Conservation (phyloP, 2,797 vertebrate species). For the Rachycentron canadum region DNA sequence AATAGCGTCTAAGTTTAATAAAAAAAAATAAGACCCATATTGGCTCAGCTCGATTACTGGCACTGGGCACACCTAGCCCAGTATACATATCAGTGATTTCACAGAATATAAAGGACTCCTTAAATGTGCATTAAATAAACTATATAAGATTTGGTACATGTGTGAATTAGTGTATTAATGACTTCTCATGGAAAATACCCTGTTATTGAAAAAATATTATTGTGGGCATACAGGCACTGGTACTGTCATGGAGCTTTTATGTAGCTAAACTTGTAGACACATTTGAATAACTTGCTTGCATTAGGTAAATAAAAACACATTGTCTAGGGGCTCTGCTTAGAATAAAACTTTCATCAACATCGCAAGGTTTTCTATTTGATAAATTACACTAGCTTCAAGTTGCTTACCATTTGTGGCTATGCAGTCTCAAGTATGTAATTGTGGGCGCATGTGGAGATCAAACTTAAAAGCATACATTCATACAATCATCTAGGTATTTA, state of each 20-base stretch:
- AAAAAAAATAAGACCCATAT: neutral
- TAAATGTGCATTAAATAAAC: neutral
- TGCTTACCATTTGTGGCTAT: neutral
- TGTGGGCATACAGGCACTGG: neutral
- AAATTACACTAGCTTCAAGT: neutral
- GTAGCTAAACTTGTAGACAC: neutral
- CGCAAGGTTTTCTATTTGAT: neutral
- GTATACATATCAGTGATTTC: conserved; percentile 2
- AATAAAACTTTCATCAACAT: neutral
- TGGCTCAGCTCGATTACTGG: conserved; percentile 14
- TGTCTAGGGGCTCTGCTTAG: neutral
- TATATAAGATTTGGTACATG: neutral
- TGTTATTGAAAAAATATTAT: neutral
- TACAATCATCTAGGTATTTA: conserved; percentile 46
- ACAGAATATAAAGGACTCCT: conserved; percentile 3
- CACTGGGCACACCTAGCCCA: neutral
- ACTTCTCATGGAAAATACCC: neutral
- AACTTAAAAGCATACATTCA: conserved; percentile 33
- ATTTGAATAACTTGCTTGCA: conserved; percentile 1
- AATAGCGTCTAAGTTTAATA: neutral
- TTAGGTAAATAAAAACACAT: conserved; percentile 2
- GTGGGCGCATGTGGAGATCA: conserved; percentile 6
- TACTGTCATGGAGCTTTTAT: neutral
- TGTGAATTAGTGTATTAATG: neutral
- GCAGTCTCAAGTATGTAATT: conserved; percentile 5